Conservation (phyloP, 1,140 invertebrate species). For the Apis mellifera region DNA sequence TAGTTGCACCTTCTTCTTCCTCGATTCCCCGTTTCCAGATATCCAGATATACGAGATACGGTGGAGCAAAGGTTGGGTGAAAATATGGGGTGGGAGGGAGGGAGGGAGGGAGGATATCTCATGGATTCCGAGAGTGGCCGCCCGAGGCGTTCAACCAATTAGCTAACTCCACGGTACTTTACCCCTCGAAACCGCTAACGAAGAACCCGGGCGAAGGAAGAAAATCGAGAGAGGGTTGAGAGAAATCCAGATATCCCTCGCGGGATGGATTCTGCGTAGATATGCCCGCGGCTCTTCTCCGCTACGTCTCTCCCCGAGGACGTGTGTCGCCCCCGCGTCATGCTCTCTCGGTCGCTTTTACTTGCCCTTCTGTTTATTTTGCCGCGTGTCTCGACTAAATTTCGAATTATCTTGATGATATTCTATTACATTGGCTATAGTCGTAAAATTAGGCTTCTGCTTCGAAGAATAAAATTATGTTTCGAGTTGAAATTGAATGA, state of each 20-base stretch:
- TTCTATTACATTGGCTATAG: not conserved
- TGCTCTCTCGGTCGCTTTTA: not conserved
- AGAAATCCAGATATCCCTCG: conserved; percentile 56
- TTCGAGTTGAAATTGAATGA: too few species aligned
- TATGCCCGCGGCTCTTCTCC: conserved; percentile 38
- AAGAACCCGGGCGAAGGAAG: conserved; percentile 63
- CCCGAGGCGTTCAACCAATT: conserved; percentile 73
- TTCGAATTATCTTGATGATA: not conserved
- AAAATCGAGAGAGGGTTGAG: conserved; percentile 47
- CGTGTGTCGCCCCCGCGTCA: conserved; percentile 15
- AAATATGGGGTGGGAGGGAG: conserved; percentile 46
- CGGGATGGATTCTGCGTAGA: conserved; percentile 11
- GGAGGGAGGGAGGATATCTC: conserved; percentile 60
- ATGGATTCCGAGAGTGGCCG: conserved; percentile 62
- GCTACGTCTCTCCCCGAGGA: conserved; percentile 27
- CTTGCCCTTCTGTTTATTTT: conserved; percentile 11
- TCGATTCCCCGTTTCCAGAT: conserved; percentile 44
- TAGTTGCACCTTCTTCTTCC: conserved; percentile 41
- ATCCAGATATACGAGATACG: conserved; percentile 49
- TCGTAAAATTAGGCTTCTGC: not conserved
- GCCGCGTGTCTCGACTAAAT: not conserved
- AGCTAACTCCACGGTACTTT: conserved; percentile 70
- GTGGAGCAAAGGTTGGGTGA: conserved; percentile 22
- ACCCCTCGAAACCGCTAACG: conserved; percentile 65
- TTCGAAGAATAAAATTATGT: too few species aligned